phyloP scores from a whole-genome alignment of 2,888 invertebrate genomes.

The Calameuta pallipes region DNA sequence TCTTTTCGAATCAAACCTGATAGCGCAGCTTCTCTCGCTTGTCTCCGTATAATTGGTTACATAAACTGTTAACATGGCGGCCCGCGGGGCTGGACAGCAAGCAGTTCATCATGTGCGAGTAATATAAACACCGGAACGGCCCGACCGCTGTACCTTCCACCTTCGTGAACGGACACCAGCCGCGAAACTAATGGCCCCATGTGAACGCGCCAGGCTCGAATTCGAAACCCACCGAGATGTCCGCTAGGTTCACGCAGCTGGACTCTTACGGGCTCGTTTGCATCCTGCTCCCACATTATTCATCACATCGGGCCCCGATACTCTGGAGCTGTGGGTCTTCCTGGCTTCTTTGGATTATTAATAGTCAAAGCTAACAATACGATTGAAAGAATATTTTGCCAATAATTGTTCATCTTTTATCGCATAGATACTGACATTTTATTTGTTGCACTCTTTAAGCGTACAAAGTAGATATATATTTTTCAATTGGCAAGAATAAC shows the following conservation, averaged over 20 bases:
- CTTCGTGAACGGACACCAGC: slow-evolving; percentile 6
- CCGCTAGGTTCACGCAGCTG: slow-evolving; percentile 17
- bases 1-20: not conserved
- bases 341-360: not conserved
- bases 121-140: slow-evolving; percentile 18
- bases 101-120: slow-evolving; percentile 21
- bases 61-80: slow-evolving; percentile 25
- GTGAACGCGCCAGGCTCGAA: not conserved
- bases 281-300: slow-evolving; percentile 25
- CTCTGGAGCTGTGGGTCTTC: not conserved
- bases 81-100: slow-evolving; percentile 17
- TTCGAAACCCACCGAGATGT: slow-evolving; percentile 4
- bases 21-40: not conserved
- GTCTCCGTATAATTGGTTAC: slow-evolving; percentile 25
- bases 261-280: slow-evolving; percentile 18
- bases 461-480: not conserved
- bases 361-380: not conserved
- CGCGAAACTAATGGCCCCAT: slow-evolving; percentile 5
- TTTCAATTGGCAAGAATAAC: not conserved
- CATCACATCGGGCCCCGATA: slow-evolving; percentile 6
- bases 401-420: not conserved
- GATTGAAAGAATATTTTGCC: not conserved
- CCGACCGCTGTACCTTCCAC: not conserved
- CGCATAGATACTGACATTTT: not conserved
- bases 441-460: not conserved